These are phyloP conservation scores for Podotricha telesiphe DNA, from an alignment of 2,888 invertebrate species.

Conservation along the genomic window DNA sequence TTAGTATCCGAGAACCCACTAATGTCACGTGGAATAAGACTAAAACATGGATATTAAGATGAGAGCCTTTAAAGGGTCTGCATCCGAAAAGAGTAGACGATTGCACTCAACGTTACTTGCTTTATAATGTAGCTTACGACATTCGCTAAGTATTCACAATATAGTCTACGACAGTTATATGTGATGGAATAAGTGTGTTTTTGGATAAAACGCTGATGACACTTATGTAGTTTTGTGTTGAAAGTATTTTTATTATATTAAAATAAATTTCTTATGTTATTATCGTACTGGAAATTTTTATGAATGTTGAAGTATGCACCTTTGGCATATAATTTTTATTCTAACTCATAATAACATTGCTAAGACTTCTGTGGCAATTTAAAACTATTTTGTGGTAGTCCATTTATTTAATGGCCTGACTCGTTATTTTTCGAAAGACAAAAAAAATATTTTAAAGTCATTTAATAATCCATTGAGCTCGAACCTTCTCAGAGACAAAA, in stretches of 20 bases:
- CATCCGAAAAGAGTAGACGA: slow-evolving; percentile 72
- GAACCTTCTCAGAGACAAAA: slow-evolving; percentile 1
- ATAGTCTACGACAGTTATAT: slow-evolving; percentile 36
- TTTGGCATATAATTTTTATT: slow-evolving; percentile 13
- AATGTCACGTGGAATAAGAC: slow-evolving; percentile 79
- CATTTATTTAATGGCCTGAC: not conserved
- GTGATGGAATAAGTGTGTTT: slow-evolving; percentile 30
- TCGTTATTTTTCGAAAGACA: not conserved
- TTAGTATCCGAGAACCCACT: slow-evolving; percentile 59
- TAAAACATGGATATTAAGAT: slow-evolving; percentile 80
- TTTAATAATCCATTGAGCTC: not conserved
- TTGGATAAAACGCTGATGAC: slow-evolving; percentile 27
- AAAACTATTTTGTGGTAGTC: slow-evolving; percentile 2
- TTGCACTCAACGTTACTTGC: slow-evolving; percentile 58
- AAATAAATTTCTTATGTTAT: slow-evolving; percentile 14
- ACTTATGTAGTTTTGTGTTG: slow-evolving; percentile 21
- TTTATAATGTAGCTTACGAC: slow-evolving; percentile 48
- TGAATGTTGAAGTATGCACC: slow-evolving; percentile 5
- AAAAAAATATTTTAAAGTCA: not conserved
- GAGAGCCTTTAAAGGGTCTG: slow-evolving; percentile 76
- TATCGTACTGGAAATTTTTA: slow-evolving; percentile 16
- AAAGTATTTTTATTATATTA: slow-evolving; percentile 11
- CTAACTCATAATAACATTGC: not conserved
- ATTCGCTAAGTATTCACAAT: slow-evolving; percentile 41
- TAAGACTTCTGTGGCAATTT: not conserved